These are phyloP conservation scores for Drosophila carrolli DNA, from an alignment of 1,140 invertebrate genomes.

Conservation along the genomic window DNA sequence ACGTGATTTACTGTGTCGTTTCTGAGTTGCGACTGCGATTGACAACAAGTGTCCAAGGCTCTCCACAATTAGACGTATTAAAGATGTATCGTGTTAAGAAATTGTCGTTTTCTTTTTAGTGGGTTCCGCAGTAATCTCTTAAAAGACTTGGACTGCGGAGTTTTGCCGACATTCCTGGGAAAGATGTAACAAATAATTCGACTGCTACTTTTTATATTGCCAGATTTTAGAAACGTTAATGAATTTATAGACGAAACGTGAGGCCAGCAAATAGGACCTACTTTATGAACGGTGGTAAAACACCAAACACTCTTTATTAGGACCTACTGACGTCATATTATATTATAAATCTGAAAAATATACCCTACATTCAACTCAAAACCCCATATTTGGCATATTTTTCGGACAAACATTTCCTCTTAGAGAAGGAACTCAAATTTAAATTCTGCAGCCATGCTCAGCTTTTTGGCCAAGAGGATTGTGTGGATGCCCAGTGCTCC, in stretches of 20 bases:
- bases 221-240: no score
- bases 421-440: slow-evolving; percentile 13
- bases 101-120: not conserved
- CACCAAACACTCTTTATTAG: no score
- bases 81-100: slow-evolving; percentile 16
- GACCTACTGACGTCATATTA: not conserved
- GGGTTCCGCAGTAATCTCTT: no score
- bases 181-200: no score
- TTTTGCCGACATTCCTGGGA: no score
- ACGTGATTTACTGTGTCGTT: not conserved
- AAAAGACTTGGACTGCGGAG: no score
- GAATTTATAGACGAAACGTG: no score
- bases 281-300: no score
- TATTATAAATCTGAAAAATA: not conserved
- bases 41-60: not conserved
- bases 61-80: slow-evolving; percentile 7
- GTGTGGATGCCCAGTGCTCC: not conserved
- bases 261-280: no score
- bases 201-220: no score
- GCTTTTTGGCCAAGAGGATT: not conserved
- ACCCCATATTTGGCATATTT: not conserved
- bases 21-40: slow-evolving; percentile 11
- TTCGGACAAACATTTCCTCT: slow-evolving; percentile 8
- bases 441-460: slow-evolving; percentile 11
- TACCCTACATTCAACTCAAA: not conserved